Evolutionary conservation across 2,888 invertebrate species (phyloP), one percentile per base, ranked within the genome.

Genomic region (Sphaeridia pumilis): DNA sequence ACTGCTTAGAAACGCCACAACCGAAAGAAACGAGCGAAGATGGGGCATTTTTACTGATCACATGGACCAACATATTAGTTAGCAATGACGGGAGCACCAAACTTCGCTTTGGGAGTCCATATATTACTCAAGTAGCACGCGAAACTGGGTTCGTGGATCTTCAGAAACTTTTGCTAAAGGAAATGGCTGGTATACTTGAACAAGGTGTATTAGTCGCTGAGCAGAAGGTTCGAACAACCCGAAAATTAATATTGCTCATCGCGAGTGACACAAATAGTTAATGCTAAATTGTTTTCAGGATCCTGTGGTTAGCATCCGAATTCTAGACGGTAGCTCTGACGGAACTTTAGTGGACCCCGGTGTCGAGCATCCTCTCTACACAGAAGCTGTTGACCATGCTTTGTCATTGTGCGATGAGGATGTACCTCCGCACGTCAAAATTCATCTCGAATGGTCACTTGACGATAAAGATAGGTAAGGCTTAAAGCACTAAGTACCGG

Each of bases 291-390:
- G n/a, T n/a, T n/a, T n/a, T n/a, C n/a, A n/a, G 69, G 79, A 67
- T 49, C 68, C 68, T 7, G 62, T 86, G 65, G 86, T 87, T 69
- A 80, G 81, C 63, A 84, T 88, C 56, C 76, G 86, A 24, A 78
- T 89, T 35, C 79, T 81, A 21, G 82, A 82, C 69, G 67, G 67
- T 2, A 73, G 71, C 36, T 66, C 70, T 12, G 73, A 74, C 36
- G 77, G 83, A 58, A 83, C 84, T 42, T 79, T 83, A 36, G 73
- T 89, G 64, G 83, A 83, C 67, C 82, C 84, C 0, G 78, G 80
- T 67, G 80, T 92, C 49, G 90, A 93, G 59, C 92, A 92, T 74
- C 94, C 94, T 0, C 74, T 94, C 56, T 90, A 90, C 69, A 87
- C 87, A 67, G 83, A 92, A 71, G 84, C 85, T 67, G 85, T 93